Base-by-base conservation (phyloP, 2,113 vertebrate species). In the Odobenus rosmarus region DNA sequence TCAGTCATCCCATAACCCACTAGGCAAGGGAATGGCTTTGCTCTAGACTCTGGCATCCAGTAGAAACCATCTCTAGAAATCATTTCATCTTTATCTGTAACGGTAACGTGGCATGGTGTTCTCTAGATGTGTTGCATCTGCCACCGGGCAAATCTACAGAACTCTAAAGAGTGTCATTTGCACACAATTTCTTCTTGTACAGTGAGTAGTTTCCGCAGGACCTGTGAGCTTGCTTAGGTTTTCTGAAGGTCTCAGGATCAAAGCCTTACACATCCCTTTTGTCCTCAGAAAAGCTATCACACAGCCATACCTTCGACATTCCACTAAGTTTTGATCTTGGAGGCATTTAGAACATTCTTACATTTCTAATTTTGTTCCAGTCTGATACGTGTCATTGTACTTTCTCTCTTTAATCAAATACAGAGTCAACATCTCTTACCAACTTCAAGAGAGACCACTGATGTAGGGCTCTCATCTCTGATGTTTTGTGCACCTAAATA, bases 211-310 rank as follows among this genome's bases (percentile, higher is more conserved):
- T 93, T 86, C 67, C n/a, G 23, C 51, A 92, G 71, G 82, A 87
- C 36, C 42, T 59, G 24, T 55, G 53, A 67, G 61, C 51, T 94
- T 92, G 61, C 39, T 83, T 46, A 61, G 39, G 77, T 59, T 94
- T 97, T 93, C 87, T 94, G 86, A 91, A 90, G 61, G 49, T 55
- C 18, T 49, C 26, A 33, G 57, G 49, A 81, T 61, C 24, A 57
- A 86, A 80, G 19, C 46, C 83, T 82, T 3, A 19, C 4, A 51
- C 13, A 24, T 31, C 57, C 31, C 21, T 36, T 74, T 95, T 84
- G 46, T 90, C 49, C 28, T 53, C 21, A 74, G 57, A 57, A 64
- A 7, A 80, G 76, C 77, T 69, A 69, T 87, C 39, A 39, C n/a
- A 31, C 1, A 82, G 15, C 26, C 61, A 53, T 3, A 61, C 13